Percentiles rank a stretch among this genome's conserved stretches.
Conservation (phyloP, 2,113 vertebrate species). For the Camarhynchus parvulus region DNA sequence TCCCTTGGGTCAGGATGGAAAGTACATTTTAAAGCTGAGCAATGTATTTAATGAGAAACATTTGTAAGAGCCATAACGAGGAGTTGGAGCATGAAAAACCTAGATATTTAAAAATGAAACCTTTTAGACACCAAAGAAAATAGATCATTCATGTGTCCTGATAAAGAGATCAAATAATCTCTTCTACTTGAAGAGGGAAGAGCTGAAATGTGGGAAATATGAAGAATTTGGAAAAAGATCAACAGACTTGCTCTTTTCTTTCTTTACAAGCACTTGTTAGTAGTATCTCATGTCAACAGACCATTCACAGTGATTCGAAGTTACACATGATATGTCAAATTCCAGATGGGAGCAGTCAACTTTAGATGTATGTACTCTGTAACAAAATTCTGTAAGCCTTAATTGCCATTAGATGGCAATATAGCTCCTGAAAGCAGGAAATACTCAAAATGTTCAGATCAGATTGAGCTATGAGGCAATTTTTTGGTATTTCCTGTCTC, state of each 20-base stretch:
- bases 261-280: not conserved
- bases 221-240: not conserved
- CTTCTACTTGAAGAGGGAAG: not conserved
- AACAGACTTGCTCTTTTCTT: not conserved
- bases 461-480: not conserved
- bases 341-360: not conserved
- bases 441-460: not conserved
- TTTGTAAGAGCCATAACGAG: not conserved
- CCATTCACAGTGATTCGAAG: not conserved
- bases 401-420: conserved; percentile 59
- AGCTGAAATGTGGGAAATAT: not conserved
- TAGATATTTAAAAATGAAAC: not conserved
- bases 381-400: not conserved
- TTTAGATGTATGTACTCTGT: not conserved
- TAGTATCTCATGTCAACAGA: not conserved
- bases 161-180: not conserved
- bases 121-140: not conserved
- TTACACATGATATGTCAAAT: not conserved
- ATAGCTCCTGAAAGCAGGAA: not conserved
- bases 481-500: not conserved
- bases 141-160: not conserved
- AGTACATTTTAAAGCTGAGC: not conserved
- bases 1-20: not conserved
- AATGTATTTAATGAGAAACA: not conserved
- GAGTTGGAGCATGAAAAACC: not conserved